Base-by-base conservation (phyloP, 2,888 invertebrate species). In the Tetragonula carbonaria region DNA sequence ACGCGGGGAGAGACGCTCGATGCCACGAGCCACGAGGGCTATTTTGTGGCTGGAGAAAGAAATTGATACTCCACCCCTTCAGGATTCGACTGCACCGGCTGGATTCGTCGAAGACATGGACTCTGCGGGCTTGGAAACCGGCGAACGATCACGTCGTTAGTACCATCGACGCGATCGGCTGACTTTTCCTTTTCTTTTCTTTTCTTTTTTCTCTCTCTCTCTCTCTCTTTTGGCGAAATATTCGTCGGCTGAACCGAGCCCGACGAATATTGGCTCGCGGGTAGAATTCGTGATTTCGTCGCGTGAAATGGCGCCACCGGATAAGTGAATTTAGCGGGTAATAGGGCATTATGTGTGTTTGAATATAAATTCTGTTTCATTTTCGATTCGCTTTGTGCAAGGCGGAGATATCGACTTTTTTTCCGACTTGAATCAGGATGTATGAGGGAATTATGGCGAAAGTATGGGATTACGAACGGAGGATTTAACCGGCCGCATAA, bases 81-180 rank as follows among this genome's bases (percentile, higher is more conserved):
- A 16, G 28, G 14, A 50, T 28, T 11, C n/a, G 63, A n/a, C 28
- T 62, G 23, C 38, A 21, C 23, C 16, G 21, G 66, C n/a, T 57
- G 74, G 45, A 50, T 66, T 57, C 16, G 45, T 53, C 72, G 68
- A 51, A 73, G 76, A 80, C 73, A 80, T 68, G 73, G 53, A 28
- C n/a, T 74, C 63, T 6, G 78, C n/a, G 57, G 8, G 70, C 28
- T 67, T 65, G 66, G 78, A 71, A 74, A 45, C 68, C 73, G 62
- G 23, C 65, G 65, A 78, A 84, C 21, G 83, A 84, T 84, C 84
- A 59, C 78, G 83, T 84, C 83, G 83, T 84, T 81, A 74, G 59
- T 73, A 65, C n/a, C 8, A 71, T 55, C 62, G 63, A 21, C 74
- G 45, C 82, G 75, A 50, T 59, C 74, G 51, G 45, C 23, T 16